A percentile compares a stretch with the other conserved stretches of the same genome.
phyloP scores from a whole-genome alignment of 2,113 vertebrate species.

The Microtus richardsoni region DNA sequence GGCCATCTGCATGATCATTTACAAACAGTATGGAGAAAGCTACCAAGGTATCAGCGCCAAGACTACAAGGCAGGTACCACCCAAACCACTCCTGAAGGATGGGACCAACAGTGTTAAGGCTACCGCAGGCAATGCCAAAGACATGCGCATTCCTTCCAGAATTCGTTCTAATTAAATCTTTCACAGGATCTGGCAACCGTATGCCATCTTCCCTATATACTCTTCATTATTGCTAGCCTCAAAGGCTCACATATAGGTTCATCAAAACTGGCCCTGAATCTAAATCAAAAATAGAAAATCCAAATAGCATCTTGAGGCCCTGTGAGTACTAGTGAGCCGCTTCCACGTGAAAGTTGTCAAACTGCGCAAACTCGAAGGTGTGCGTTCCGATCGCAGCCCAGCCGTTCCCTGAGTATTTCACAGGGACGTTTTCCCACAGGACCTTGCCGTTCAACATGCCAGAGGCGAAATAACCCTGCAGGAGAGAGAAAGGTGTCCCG shows the following conservation, averaged over 20 bases:
- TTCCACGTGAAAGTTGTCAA: conserved; percentile 94
- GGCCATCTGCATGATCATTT: background rate
- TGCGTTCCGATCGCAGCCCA: conserved; percentile 96
- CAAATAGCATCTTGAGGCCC: background rate
- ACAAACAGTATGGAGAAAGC: background rate
- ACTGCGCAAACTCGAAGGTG: conserved; percentile 94
- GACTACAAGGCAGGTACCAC: background rate
- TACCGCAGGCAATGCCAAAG: background rate
- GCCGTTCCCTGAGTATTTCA: conserved; percentile 86
- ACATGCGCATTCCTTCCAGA: background rate
- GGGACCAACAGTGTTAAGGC: background rate
- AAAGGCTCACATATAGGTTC: conserved; percentile 44
- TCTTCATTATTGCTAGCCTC: conserved; percentile 45
- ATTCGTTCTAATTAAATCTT: conserved; percentile 40
- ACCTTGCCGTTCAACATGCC: conserved; percentile 90
- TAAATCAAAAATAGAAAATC: conserved; percentile 54
- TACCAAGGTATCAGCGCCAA: background rate
- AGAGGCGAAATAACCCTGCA: conserved; percentile 87
- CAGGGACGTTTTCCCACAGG: conserved; percentile 89
- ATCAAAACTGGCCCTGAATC: conserved; percentile 65
- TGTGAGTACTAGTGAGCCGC: conserved; percentile 75
- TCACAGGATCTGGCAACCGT: conserved; percentile 48
- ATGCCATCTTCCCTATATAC: background rate
- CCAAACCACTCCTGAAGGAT: background rate
- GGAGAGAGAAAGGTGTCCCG: conserved; percentile 34